Evolutionary conservation across 1,140 invertebrate species (phyloP).

Genomic region (Ruditapes philippinarum): DNA sequence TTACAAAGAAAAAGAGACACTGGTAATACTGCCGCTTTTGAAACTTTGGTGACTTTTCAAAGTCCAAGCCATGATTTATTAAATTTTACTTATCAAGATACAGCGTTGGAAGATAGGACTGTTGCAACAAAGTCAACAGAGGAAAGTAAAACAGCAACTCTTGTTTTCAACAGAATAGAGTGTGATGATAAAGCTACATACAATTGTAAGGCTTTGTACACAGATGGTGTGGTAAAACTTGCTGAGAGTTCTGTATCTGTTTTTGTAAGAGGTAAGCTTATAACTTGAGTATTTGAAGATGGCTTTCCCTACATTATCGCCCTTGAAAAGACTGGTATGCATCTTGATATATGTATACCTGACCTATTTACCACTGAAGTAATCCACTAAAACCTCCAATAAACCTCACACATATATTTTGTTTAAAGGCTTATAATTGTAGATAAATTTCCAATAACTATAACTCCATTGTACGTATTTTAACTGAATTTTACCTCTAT

Average conservation of each 20-base stretch:
- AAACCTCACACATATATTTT: too few species aligned
- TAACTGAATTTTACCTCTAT: too few species aligned
- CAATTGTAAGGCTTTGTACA: background rate
- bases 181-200: conserved; percentile 45
- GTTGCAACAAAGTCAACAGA: background rate
- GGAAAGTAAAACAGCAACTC: background rate
- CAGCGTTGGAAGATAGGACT: background rate
- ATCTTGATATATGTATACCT: too few species aligned
- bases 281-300: too few species aligned
- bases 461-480: too few species aligned
- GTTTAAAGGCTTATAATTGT: too few species aligned
- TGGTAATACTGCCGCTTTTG: background rate
- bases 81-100: background rate
- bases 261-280: conserved; percentile 28
- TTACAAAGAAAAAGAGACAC: background rate
- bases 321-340: too few species aligned
- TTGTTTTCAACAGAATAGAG: conserved; percentile 1
- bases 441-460: too few species aligned
- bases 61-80: background rate
- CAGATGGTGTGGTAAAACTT: background rate
- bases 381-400: too few species aligned
- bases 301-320: too few species aligned
- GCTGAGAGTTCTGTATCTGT: background rate
- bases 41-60: background rate
- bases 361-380: too few species aligned